These are phyloP conservation scores for Philhelius pedissequus DNA, from an alignment of 2,888 invertebrate genomes.

Conservation along the genomic window DNA sequence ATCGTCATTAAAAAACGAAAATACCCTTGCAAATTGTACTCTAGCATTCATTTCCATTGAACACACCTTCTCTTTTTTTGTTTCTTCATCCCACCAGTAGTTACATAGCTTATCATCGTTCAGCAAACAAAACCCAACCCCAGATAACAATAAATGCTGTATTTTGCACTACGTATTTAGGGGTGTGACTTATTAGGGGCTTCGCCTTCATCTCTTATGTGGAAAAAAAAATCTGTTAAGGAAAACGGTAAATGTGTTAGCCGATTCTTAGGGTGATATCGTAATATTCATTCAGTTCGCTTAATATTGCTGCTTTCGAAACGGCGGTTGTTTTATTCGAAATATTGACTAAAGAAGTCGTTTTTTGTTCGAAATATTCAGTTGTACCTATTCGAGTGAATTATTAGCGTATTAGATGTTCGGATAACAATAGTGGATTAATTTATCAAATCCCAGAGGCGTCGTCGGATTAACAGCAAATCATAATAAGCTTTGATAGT, in stretches of 20 bases:
- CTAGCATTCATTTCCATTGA: neutral
- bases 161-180: constrained; percentile 33
- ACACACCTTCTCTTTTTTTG: constrained; percentile 37
- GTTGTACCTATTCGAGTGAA: constrained; percentile 52
- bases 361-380: constrained; percentile 42
- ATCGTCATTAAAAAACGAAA: neutral
- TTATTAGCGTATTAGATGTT: constrained; percentile 46
- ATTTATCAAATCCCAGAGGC: constrained; percentile 52
- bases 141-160: constrained; percentile 45
- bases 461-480: constrained; percentile 61
- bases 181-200: constrained; percentile 65
- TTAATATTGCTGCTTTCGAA: constrained; percentile 63
- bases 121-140: constrained; percentile 58
- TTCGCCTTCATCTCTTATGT: constrained; percentile 54
- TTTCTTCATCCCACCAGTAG: constrained; percentile 46
- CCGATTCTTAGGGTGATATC: constrained; percentile 63
- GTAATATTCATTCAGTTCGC: constrained; percentile 64
- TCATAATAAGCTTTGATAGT: constrained; percentile 49
- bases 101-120: constrained; percentile 54
- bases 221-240: constrained; percentile 44
- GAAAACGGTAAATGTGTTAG: constrained; percentile 52
- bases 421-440: constrained; percentile 63
- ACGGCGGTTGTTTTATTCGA: constrained; percentile 63
- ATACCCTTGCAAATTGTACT: neutral
- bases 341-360: constrained; percentile 51